Evolutionary conservation across 2,888 invertebrate species (phyloP).

Genomic region (Callimorpha dominula): DNA sequence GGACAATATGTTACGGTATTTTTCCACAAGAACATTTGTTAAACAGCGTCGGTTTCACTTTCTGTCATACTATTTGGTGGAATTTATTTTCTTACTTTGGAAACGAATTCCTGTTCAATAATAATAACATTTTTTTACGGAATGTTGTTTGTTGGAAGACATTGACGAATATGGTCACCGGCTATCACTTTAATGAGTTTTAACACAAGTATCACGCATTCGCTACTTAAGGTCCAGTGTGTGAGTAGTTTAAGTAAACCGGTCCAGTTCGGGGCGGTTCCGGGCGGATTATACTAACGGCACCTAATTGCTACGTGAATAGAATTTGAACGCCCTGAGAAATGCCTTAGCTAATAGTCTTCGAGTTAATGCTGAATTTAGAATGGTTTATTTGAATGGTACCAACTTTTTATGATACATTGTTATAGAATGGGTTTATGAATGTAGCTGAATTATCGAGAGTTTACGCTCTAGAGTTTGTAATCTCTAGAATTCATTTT

Average conservation of each 20-base stretch:
- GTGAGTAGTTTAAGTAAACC: conserved; percentile 17
- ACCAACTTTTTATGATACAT: not conserved
- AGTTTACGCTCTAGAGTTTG: not conserved
- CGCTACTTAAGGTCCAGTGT: not conserved
- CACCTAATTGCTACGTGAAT: conserved; percentile 79
- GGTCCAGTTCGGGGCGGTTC: conserved; percentile 50
- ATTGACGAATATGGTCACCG: not conserved
- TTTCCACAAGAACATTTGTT: not conserved
- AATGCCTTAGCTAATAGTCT: conserved; percentile 55
- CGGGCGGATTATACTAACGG: conserved; percentile 73
- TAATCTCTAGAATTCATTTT: not conserved
- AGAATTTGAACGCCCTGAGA: conserved; percentile 64
- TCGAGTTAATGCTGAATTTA: conserved; percentile 53
- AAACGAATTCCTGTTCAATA: not conserved
- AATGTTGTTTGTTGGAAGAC: not conserved
- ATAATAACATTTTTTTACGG: not conserved
- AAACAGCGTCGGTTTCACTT: not conserved
- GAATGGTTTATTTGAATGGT: conserved; percentile 49
- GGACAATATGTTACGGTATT: not conserved
- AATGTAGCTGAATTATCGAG: too few species aligned
- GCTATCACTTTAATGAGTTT: too few species aligned
- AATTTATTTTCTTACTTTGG: not conserved
- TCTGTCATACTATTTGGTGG: not conserved
- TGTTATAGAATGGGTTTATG: not conserved
- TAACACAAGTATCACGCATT: not conserved